These are phyloP conservation scores for Stenotaenia linearis DNA, from an alignment of 2,888 invertebrate species.

Conservation along the genomic window DNA sequence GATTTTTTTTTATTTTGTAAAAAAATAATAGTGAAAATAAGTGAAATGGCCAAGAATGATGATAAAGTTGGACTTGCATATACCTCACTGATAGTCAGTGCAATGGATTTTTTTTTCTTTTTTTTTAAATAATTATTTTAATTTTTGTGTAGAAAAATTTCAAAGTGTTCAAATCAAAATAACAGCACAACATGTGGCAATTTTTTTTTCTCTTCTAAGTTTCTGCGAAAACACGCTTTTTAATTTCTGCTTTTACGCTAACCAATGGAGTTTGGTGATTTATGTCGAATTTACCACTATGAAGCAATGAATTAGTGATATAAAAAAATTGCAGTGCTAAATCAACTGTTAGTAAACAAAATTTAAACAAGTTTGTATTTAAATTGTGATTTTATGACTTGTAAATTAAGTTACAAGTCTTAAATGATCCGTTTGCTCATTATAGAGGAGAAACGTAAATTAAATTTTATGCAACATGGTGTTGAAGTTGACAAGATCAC, in stretches of 20 bases:
- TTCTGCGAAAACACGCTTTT: background rate
- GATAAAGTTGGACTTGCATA: background rate
- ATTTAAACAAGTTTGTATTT: no score
- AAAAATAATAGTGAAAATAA: no score
- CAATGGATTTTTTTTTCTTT: background rate
- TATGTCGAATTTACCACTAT: background rate
- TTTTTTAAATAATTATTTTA: background rate
- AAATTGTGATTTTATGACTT: no score
- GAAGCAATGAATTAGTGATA: background rate
- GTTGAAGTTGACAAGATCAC: background rate
- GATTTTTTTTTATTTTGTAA: background rate
- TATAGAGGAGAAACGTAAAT: no score
- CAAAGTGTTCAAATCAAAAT: background rate
- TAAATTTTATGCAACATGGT: background rate
- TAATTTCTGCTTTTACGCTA: background rate
- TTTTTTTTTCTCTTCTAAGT: background rate
- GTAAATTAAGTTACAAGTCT: no score
- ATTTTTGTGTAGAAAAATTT: background rate
- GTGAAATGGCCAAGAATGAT: background rate
- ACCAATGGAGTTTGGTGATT: background rate
- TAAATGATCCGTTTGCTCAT: no score
- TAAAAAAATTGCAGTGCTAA: background rate
- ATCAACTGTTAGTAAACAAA: no score
- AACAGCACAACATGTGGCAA: background rate
- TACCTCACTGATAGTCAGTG: background rate